A percentile compares a stretch with the other conserved stretches of the same genome.
These are phyloP conservation scores for Oxycera nigricornis DNA, from an alignment of 2,888 invertebrate genomes.

Conservation along the genomic window DNA sequence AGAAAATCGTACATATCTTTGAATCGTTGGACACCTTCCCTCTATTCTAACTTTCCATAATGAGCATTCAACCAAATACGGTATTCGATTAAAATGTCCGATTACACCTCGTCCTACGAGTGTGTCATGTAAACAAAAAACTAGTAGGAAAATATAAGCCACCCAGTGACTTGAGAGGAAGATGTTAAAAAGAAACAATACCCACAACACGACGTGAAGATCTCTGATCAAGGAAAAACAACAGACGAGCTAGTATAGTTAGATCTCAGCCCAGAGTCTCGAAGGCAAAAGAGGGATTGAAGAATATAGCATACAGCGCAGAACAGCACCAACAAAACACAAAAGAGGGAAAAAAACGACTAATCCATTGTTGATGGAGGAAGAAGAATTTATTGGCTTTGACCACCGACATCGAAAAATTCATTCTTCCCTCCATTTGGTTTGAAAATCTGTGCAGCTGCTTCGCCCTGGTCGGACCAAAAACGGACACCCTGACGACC, in stretches of 20 bases:
- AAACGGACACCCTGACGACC: too few relatives aligned
- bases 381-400: constrained; percentile 46
- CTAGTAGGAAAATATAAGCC: constrained; percentile 18
- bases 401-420: constrained; percentile 46
- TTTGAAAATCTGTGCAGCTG: constrained; percentile 44
- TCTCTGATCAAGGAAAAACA: constrained; percentile 12
- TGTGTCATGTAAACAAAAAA: constrained; percentile 24
- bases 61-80: not conserved
- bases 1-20: too few relatives aligned
- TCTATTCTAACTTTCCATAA: too few relatives aligned
- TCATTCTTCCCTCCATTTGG: constrained; percentile 38
- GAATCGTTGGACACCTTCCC: too few relatives aligned
- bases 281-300: constrained; percentile 10
- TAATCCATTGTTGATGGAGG: constrained; percentile 38
- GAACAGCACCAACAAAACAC: constrained; percentile 23
- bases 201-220: not conserved
- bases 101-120: not conserved
- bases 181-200: not conserved
- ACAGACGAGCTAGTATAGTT: not conserved
- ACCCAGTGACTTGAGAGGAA: constrained; percentile 20
- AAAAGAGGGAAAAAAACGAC: constrained; percentile 32
- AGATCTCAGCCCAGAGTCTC: constrained; percentile 17
- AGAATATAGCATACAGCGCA: too few relatives aligned
- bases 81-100: constrained; percentile 28
- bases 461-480: not conserved